These are phyloP conservation scores for Drosophila trapezifrons DNA, from an alignment of 1,140 invertebrate genomes.

Conservation along the genomic window DNA sequence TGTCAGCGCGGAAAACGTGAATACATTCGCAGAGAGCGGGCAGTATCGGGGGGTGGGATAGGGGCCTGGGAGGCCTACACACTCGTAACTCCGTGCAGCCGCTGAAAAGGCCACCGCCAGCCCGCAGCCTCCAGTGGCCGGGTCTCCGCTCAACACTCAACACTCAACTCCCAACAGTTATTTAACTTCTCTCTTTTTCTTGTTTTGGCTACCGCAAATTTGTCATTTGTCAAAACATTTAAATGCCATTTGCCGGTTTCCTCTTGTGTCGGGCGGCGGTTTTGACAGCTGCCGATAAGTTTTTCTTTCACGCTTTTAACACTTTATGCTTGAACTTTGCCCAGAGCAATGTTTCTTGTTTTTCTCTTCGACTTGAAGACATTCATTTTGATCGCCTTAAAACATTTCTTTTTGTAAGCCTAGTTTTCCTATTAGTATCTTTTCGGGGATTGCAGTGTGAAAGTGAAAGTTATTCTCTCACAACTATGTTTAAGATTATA, in stretches of 20 bases:
- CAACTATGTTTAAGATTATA: slow-evolving; percentile 17
- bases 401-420: slow-evolving; percentile 45
- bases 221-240: slow-evolving; percentile 83
- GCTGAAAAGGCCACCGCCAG: slow-evolving; percentile 47
- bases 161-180: slow-evolving; percentile 34
- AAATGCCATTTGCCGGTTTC: slow-evolving; percentile 76
- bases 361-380: slow-evolving; percentile 40
- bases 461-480: slow-evolving; percentile 44
- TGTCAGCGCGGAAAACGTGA: slow-evolving; percentile 72
- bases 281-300: slow-evolving; percentile 80
- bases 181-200: slow-evolving; percentile 37
- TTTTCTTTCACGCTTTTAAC: slow-evolving; percentile 72
- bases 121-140: slow-evolving; percentile 17
- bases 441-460: background rate
- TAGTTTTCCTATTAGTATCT: slow-evolving; percentile 9
- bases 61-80: slow-evolving; percentile 20
- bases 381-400: slow-evolving; percentile 59
- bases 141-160: slow-evolving; percentile 1
- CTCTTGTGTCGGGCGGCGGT: slow-evolving; percentile 39
- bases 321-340: slow-evolving; percentile 56
- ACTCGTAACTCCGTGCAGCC: slow-evolving; percentile 19
- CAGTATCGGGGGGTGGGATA: background rate
- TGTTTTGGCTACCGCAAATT: slow-evolving; percentile 76
- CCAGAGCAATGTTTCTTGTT: slow-evolving; percentile 45
- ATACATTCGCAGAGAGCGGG: slow-evolving; percentile 28